Evolutionary conservation across 2,888 invertebrate species (phyloP), one percentile per base, ranked within the genome.

Genomic region (Papilio demoleus): DNA sequence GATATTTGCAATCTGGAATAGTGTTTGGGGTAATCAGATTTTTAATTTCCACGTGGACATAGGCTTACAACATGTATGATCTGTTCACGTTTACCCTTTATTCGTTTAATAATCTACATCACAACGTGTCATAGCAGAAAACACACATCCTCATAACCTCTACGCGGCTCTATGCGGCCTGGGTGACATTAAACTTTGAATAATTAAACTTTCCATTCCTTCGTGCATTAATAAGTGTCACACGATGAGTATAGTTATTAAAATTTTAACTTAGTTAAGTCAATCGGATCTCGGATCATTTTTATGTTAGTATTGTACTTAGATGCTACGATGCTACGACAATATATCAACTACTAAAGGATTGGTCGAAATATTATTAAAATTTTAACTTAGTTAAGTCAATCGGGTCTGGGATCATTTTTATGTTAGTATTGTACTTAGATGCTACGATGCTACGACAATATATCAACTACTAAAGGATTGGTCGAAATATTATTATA

Each of bases 171-270:
- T 50, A 27, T 14, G 14, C 8, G 24, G 1, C 8, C 27, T 6
- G 8, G 14, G 14, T 14, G 6, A 53, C 27, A 47, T 24, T 24
- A 27, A 27, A 53, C 53, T 24, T 22, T 53, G 27, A 53, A 53
- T 53, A 53, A 27, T 53, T 53, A n/a, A 53, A 53, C 14, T 27
- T 50, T 24, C n/a, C 50, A 27, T 50, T 53, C n/a, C n/a, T n/a
- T 27, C 53, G n/a, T 53, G 14, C 53, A n/a, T 27, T 27, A 53
- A 53, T n/a, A 27, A 22, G 5, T 27, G 27, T 4, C 27, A 27
- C 53, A 53, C 27, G 14, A 27, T 27, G 6, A 8, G 53, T 27
- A n/a, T 27, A 27, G 27, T 14, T n/a, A 27, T 53, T 53, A 53
- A 53, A 53, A 53, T 27, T 53, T 27, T 19, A 53, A 53, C 4